These are phyloP conservation scores for Bombus fervidus DNA, from an alignment of 1,140 invertebrate genomes.

Conservation along the genomic window DNA sequence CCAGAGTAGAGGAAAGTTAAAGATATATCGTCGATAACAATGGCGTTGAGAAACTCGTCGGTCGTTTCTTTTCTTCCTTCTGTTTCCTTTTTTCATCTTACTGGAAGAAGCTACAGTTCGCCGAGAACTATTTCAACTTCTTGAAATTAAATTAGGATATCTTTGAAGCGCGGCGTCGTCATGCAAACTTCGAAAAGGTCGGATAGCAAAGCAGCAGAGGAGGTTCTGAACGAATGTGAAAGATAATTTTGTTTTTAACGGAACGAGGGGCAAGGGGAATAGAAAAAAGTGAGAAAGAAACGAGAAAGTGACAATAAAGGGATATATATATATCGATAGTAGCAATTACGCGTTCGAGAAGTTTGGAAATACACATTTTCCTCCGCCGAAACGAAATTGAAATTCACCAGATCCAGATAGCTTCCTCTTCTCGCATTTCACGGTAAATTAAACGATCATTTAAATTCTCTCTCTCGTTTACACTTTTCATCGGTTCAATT, in stretches of 20 bases:
- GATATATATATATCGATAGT: neutral
- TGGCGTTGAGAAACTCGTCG: neutral
- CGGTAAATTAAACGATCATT: slow-evolving; percentile 19
- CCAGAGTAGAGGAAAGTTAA: neutral
- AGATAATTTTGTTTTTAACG: slow-evolving; percentile 21
- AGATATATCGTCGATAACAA: slow-evolving; percentile 28
- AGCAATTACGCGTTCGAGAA: neutral
- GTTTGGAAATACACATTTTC: neutral
- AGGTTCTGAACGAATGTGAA: neutral
- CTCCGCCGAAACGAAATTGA: neutral
- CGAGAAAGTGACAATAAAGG: neutral
- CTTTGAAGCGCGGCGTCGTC: slow-evolving; percentile 26
- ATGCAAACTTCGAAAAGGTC: slow-evolving; percentile 13
- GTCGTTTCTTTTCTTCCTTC: neutral
- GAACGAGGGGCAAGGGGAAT: too few species aligned
- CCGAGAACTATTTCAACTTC: slow-evolving; percentile 6
- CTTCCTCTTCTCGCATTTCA: neutral
- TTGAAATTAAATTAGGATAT: slow-evolving; percentile 44
- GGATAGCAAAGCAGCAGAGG: neutral
- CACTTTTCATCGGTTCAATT: slow-evolving; percentile 3
- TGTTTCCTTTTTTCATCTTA: neutral
- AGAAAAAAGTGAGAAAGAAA: neutral
- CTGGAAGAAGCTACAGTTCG: neutral
- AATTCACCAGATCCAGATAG: neutral
- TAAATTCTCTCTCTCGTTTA: slow-evolving; percentile 12